These are phyloP conservation scores for Condylura cristata DNA, from an alignment of 2,113 vertebrate genomes.

Conservation along the genomic window DNA sequence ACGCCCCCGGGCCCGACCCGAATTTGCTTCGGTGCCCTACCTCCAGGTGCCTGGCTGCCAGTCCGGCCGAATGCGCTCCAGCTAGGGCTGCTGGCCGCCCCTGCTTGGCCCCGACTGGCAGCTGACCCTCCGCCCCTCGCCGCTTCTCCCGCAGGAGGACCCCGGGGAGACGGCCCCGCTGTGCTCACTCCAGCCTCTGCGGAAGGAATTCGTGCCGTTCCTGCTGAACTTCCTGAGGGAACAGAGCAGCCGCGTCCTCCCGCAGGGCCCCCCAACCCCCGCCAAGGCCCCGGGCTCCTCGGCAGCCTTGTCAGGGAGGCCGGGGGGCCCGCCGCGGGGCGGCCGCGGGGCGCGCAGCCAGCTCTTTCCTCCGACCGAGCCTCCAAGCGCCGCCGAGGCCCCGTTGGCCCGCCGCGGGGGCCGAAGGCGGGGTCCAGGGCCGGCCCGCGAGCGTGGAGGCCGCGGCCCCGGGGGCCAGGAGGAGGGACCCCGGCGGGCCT, in stretches of 20 bases:
- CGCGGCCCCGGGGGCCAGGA: slow-evolving; percentile 82
- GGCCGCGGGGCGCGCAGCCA: slow-evolving; percentile 85
- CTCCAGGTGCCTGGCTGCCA: neutral
- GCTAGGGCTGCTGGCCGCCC: neutral
- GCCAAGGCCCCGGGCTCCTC: slow-evolving; percentile 86
- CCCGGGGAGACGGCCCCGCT: neutral
- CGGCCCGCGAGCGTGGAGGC: slow-evolving; percentile 83
- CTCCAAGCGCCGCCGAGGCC: slow-evolving; percentile 63
- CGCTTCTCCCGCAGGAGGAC: slow-evolving; percentile 56
- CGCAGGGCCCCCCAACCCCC: slow-evolving; percentile 94
- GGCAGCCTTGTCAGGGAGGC: slow-evolving; percentile 70
- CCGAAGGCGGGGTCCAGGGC: slow-evolving; percentile 79
- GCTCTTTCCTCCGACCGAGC: slow-evolving; percentile 87
- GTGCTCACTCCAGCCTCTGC: slow-evolving; percentile 83
- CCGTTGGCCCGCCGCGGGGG: slow-evolving; percentile 79
- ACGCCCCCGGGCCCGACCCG: neutral
- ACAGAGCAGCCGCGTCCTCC: slow-evolving; percentile 93
- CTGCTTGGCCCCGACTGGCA: neutral
- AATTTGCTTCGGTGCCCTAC: neutral
- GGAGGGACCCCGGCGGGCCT: slow-evolving; percentile 71
- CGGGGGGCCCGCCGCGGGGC: slow-evolving; percentile 78
- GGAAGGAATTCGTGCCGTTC: slow-evolving; percentile 96
- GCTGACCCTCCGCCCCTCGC: neutral
- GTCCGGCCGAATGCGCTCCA: slow-evolving; percentile 22
- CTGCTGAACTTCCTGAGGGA: slow-evolving; percentile 96